Evolutionary conservation across 2,797 vertebrate species (phyloP).

Genomic region (Cyprinodon diabolis): DNA sequence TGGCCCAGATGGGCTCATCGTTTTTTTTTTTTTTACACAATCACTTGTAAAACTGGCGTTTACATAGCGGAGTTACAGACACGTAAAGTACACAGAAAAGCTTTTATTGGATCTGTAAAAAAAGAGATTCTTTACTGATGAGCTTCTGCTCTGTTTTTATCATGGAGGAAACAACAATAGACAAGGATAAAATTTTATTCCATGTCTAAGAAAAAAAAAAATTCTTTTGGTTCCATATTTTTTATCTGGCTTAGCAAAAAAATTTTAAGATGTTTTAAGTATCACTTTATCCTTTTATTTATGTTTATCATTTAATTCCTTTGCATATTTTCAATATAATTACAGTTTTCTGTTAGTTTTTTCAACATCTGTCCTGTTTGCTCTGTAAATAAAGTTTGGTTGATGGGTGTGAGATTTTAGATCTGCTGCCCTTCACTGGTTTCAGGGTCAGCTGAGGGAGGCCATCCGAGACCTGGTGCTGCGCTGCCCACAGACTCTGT

Average conservation of each 20-base stretch:
- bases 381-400: not conserved
- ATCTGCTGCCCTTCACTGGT: not conserved
- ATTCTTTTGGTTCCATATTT: not conserved
- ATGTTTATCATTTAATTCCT: not conserved
- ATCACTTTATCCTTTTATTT: not conserved
- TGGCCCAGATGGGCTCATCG: not conserved
- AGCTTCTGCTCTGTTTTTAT: too few species aligned
- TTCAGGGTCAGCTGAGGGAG: conserved; percentile 85
- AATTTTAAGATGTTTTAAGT: not conserved
- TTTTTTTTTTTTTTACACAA: conserved; percentile 34
- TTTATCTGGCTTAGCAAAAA: not conserved
- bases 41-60: conserved; percentile 44
- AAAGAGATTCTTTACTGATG: not conserved
- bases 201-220: not conserved
- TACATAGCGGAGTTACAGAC: conserved; percentile 38
- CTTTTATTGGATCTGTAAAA: conserved; percentile 31
- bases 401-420: not conserved
- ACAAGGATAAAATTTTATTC: not conserved
- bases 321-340: not conserved
- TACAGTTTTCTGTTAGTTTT: not conserved
- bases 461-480: conserved; percentile 84
- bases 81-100: conserved; percentile 9
- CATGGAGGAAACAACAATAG: too few species aligned
- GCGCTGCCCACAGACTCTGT: conserved; percentile 88
- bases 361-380: not conserved